These are phyloP conservation scores for Archaeoteleia sp. DNA, from an alignment of 2,888 invertebrate species.

Conservation along the genomic window DNA sequence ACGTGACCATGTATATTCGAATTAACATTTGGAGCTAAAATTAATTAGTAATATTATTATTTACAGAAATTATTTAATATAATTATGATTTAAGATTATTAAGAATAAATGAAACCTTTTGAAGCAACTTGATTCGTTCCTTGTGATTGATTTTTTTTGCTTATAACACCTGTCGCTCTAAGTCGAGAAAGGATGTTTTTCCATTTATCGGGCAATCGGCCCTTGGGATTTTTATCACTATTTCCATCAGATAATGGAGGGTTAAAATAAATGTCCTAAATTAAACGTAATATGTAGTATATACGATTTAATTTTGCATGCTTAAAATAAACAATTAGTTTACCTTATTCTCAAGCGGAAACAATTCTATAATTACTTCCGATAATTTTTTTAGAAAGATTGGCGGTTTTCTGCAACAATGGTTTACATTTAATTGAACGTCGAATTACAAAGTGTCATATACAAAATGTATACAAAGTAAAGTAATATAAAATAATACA, in stretches of 20 bases:
- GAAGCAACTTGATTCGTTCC: not conserved
- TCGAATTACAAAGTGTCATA: not conserved
- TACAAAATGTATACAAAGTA: not conserved
- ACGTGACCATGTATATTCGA: not conserved
- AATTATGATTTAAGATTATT: no score
- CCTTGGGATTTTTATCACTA: constrained; percentile 13
- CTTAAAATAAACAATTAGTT: not conserved
- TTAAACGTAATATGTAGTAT: not conserved
- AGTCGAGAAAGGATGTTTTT: constrained; percentile 8
- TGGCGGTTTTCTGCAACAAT: not conserved
- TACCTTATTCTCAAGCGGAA: constrained; percentile 12
- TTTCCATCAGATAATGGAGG: constrained; percentile 1
- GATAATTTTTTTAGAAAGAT: constrained; percentile 6
- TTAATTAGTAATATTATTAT: not conserved
- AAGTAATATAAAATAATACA: not conserved
- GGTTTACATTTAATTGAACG: not conserved
- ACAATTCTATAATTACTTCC: constrained; percentile 8
- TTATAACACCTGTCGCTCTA: not conserved
- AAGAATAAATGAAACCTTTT: not conserved
- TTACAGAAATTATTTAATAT: not conserved
- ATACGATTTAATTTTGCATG: not conserved
- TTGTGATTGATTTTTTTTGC: not conserved
- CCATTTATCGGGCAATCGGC: constrained; percentile 19
- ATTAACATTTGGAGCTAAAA: not conserved
- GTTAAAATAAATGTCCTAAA: constrained; percentile 11